Conservation (phyloP, 2,113 vertebrate species). For the Boleophthalmus pectinirostris region DNA sequence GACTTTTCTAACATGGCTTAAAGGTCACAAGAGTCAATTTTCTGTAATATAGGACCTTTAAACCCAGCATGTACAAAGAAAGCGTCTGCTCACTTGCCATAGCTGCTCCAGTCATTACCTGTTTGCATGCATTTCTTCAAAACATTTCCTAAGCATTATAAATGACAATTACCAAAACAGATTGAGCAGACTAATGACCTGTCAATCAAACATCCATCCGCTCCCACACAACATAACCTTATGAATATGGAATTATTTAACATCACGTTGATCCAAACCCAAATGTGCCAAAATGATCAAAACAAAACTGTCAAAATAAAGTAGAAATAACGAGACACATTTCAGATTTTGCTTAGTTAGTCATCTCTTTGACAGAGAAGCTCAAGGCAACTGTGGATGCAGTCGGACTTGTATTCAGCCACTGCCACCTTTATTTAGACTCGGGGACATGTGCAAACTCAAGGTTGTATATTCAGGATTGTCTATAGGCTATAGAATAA, state of each 20-base stretch:
- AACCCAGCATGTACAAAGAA: too few species aligned
- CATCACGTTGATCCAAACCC: not conserved
- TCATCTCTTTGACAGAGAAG: not conserved
- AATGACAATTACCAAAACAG: not conserved
- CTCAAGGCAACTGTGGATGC: not conserved
- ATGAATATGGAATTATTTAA: slow-evolving; percentile 1
- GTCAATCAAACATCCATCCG: not conserved
- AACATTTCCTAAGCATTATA: not conserved
- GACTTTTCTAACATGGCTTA: too few species aligned
- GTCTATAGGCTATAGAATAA: not conserved
- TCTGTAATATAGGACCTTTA: too few species aligned
- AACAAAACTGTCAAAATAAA: not conserved
- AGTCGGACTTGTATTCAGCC: not conserved
- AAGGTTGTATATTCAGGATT: not conserved
- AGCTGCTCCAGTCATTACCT: not conserved
- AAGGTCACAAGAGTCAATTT: too few species aligned
- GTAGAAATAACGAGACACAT: not conserved
- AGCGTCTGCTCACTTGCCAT: not conserved
- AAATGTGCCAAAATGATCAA: not conserved
- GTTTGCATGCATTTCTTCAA: not conserved
- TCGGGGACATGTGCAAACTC: not conserved
- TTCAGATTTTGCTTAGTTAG: not conserved
- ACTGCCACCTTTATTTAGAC: not conserved
- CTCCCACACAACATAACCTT: not conserved
- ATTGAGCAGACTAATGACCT: not conserved